Percentiles rank a stretch among this genome's conserved stretches.
Conservation (phyloP, 1,140 invertebrate species). For the Caenorhabditis briggsae region DNA sequence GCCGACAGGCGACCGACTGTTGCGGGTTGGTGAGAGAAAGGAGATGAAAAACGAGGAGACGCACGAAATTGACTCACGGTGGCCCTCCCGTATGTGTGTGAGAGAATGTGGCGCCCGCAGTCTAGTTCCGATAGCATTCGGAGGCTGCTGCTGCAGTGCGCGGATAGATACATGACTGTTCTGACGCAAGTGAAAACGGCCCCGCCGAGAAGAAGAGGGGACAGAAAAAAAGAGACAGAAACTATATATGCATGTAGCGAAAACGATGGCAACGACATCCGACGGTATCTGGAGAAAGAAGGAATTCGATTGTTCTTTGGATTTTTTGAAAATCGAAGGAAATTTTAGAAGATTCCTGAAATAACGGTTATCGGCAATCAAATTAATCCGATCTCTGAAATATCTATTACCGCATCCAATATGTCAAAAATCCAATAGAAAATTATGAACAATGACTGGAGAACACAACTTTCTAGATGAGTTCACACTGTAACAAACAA, state of each 20-base stretch:
- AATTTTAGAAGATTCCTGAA: not conserved
- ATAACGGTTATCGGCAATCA: too few species aligned
- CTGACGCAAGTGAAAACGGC: constrained; percentile 53
- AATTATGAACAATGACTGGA: too few species aligned
- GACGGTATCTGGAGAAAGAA: not conserved
- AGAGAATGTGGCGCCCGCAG: constrained; percentile 8
- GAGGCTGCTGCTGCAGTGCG: constrained; percentile 1
- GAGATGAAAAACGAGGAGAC: constrained; percentile 11
- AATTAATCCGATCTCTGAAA: too few species aligned
- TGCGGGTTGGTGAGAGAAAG: constrained; percentile 32
- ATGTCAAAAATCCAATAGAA: too few species aligned
- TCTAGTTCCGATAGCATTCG: constrained; percentile 52
- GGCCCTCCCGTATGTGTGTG: not conserved
- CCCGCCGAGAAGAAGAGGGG: not conserved
- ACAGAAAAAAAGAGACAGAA: constrained; percentile 13
- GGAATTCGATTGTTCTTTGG: not conserved
- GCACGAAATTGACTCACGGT: constrained; percentile 42
- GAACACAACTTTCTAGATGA: too few species aligned
- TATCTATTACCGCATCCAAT: too few species aligned
- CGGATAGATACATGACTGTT: constrained; percentile 56
- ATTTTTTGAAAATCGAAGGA: not conserved
- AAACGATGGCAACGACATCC: not conserved
- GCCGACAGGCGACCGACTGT: constrained; percentile 44
- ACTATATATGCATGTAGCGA: constrained; percentile 51
- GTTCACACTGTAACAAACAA: too few species aligned